Base-by-base conservation (phyloP, 2,888 invertebrate species). In the Ormyrus thymus region DNA sequence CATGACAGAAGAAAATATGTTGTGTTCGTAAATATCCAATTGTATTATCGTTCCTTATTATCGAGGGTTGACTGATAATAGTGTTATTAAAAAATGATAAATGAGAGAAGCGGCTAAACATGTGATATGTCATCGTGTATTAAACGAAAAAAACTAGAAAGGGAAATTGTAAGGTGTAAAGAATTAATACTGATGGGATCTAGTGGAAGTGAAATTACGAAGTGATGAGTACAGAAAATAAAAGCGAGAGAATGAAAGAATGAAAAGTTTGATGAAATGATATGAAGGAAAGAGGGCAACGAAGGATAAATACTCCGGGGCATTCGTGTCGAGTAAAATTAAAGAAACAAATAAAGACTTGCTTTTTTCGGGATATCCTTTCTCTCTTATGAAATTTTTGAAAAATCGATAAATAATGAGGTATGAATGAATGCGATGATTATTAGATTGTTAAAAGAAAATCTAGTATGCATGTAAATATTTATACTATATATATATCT, bases 21-120 rank as follows among this genome's bases (percentile, higher is more conserved):
- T 87, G 89, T 89, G 87, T 89, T 89, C 87, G 86, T 87, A 85
- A 86, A 87, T 88, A 89, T 88, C 88, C 86, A 88, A 89, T 87
- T 88, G 88, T 89, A 89, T 89, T 89, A 89, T 89, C 87, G 89
- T 89, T 89, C 89, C 89, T 89, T 87, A 88, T 29, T 89, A 88
- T 87, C 86, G 86, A 88, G 68, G 85, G 87, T 84, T 87, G 87
- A 88, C 88, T 88, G 87, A 87, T 85, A 86, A 83, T 86, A 86
- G 86, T 86, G 86, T 85, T 84, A 83, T 82, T 80, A 83, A 83
- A 78, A 83, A 82, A 73, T 80, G 77, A 78, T 66, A 70, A 66
- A 62, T 74, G 76, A 82, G 78, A 77, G 70, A 81, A 81, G 72
- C 73, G 83, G 85, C 86, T 86, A 87, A 88, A 89, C 86, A 88